Evolutionary conservation across 2,888 invertebrate species (phyloP).

Genomic region (Arrhopalites spinosus): DNA sequence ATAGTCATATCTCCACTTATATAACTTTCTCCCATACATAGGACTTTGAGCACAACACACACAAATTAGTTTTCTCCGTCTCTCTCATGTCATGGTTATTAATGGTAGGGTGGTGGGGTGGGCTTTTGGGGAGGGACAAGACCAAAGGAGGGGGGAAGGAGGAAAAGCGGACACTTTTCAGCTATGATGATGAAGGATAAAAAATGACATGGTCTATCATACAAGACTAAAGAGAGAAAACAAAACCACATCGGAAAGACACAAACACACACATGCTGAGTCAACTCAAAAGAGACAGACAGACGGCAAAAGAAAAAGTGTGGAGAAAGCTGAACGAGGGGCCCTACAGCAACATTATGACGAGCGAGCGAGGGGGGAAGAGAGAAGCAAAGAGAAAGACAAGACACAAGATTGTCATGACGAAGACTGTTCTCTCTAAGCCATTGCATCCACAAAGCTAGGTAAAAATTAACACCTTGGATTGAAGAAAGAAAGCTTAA

Average conservation of each 20-base stretch:
- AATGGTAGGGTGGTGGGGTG: slow-evolving; percentile 45
- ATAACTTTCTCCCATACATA: background rate
- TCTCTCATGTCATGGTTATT: slow-evolving; percentile 52
- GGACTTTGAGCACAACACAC: slow-evolving; percentile 43
- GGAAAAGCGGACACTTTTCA: slow-evolving; percentile 22
- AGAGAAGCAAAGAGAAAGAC: background rate
- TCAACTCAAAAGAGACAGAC: background rate
- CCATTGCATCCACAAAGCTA: slow-evolving; percentile 15
- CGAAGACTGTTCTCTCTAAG: background rate
- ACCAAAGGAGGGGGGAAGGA: slow-evolving; percentile 42
- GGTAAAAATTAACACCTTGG: slow-evolving; percentile 56
- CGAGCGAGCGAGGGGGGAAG: background rate
- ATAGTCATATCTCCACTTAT: too few relatives aligned
- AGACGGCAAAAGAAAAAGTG: background rate
- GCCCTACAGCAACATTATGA: slow-evolving; percentile 15
- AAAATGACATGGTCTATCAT: slow-evolving; percentile 49
- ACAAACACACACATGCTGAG: background rate
- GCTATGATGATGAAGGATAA: slow-evolving; percentile 49
- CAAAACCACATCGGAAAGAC: slow-evolving; percentile 27
- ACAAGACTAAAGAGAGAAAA: background rate
- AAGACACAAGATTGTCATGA: slow-evolving; percentile 25
- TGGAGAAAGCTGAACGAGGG: background rate
- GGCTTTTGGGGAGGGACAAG: slow-evolving; percentile 42
- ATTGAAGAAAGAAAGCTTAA: slow-evolving; percentile 44
- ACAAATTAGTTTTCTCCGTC: slow-evolving; percentile 53